Base-by-base conservation (phyloP, 2,888 invertebrate species). In the Andrena minutula region DNA sequence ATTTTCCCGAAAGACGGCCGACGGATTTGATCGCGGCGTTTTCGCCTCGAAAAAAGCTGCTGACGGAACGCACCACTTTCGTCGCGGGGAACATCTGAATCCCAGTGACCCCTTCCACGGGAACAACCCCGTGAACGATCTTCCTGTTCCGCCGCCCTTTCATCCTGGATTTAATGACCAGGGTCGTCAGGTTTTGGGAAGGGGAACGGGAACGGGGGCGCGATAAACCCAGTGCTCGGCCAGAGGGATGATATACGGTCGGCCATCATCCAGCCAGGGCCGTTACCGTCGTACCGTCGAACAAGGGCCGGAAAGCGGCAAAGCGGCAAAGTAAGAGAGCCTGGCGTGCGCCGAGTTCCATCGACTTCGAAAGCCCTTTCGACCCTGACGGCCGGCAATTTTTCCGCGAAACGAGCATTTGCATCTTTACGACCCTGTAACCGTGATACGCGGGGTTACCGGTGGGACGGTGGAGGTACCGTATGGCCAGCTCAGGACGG, bases 351-450 rank as follows among this genome's bases (percentile, higher is more conserved):
- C 63, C 6, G 49, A 69, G 75, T 75, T 81, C 74, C 86, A 84
- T 86, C 84, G 84, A 75, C 66, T 80, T 60, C 70, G 10, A 68
- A 41, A 70, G 47, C 49, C 72, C 75, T 79, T 84, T 74, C 71
- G 71, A 41, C n/a, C 58, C 32, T 69, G 85, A 82, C 88, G 80
- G 85, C 79, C 75, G 82, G 82, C 82, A 85, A 86, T 88, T 85
- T 88, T 83, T 88, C 83, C 75, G 23, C n/a, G 69, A 80, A 56
- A 82, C 79, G 49, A 61, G 71, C 86, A 88, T 88, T 88, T 88
- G 89, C 88, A 88, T 88, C 82, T 88, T 88, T 88, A 88, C 87
- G 88, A 86, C 88, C n/a, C n/a, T n/a, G n/a, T n/a, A n/a, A n/a
- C n/a, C n/a, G n/a, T n/a, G n/a, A n/a, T n/a, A n/a, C n/a, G n/a